Percentiles rank a stretch among this genome's conserved stretches.
Evolutionary conservation across 2,113 vertebrate species (phyloP).

Genomic region (Pteruthius melanotis): DNA sequence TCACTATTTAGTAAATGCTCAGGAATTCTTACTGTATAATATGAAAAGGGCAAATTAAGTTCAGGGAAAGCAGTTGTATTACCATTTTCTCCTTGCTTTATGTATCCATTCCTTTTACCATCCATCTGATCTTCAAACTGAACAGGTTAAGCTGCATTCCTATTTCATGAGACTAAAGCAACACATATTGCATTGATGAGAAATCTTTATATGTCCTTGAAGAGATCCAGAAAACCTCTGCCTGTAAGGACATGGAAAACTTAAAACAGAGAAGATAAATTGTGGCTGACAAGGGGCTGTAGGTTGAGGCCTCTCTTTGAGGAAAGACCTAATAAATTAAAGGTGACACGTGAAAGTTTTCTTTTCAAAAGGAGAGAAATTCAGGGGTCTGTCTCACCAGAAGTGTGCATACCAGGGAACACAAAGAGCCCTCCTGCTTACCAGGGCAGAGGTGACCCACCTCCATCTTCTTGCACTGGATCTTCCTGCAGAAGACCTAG

Average conservation of each 20-base stretch:
- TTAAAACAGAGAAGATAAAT: neutral
- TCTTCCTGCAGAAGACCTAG: neutral
- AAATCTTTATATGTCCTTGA: neutral
- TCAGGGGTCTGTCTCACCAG: neutral
- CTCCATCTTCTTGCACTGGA: neutral
- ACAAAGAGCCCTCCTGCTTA: neutral
- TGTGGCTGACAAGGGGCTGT: neutral
- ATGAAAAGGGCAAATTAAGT: neutral
- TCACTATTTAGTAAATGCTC: neutral
- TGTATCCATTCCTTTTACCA: neutral
- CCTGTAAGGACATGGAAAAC: neutral
- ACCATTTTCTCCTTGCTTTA: neutral
- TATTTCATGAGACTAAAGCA: neutral
- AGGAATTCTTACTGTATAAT: neutral
- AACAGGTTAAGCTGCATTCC: neutral
- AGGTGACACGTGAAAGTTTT: neutral
- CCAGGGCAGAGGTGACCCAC: neutral
- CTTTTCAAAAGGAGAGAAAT: neutral
- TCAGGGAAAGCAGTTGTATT: neutral
- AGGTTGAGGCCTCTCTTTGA: neutral
- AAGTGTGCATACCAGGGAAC: neutral
- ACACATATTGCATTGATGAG: neutral
- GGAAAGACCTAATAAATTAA: conserved; percentile 28
- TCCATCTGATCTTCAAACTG: neutral
- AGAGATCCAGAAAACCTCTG: neutral